Evolutionary conservation across 2,888 invertebrate genomes (phyloP).

Genomic region (Adelphocoris suturalis): DNA sequence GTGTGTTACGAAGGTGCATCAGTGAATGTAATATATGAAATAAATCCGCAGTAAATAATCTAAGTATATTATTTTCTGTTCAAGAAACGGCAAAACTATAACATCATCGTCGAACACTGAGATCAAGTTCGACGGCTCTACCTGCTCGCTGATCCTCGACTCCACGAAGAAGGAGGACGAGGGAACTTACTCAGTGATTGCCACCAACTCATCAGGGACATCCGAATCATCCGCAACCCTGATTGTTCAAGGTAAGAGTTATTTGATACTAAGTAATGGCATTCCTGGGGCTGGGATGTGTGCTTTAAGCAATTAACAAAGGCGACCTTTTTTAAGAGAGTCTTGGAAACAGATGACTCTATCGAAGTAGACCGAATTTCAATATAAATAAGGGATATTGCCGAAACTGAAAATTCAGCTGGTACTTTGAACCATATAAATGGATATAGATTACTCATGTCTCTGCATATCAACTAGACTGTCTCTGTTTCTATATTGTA

Average conservation of each 20-base stretch:
- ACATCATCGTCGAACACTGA: constrained; percentile 88
- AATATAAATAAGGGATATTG: too few relatives aligned
- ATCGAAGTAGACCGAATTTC: too few relatives aligned
- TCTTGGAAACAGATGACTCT: too few relatives aligned
- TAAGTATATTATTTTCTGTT: constrained; percentile 24
- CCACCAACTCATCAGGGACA: constrained; percentile 94
- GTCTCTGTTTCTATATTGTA: background rate
- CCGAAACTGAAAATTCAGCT: too few relatives aligned
- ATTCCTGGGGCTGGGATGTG: too few relatives aligned
- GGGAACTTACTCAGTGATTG: constrained; percentile 91
- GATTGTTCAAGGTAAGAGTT: constrained; percentile 81
- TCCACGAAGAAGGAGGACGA: constrained; percentile 87
- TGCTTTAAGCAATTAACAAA: too few relatives aligned
- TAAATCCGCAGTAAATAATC: background rate
- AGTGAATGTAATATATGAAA: too few relatives aligned
- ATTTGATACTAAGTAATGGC: background rate
- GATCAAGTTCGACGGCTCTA: constrained; percentile 91
- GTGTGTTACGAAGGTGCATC: too few relatives aligned
- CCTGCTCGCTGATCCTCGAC: constrained; percentile 88
- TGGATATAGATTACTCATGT: too few relatives aligned
- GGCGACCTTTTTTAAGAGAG: too few relatives aligned
- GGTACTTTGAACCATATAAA: too few relatives aligned
- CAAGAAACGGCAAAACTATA: constrained; percentile 83
- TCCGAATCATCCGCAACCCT: constrained; percentile 93
- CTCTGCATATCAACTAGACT: too few relatives aligned